Evolutionary conservation across 2,888 invertebrate species (phyloP), one percentile per base, ranked within the genome.

Genomic region (Luffia ferchaultella): DNA sequence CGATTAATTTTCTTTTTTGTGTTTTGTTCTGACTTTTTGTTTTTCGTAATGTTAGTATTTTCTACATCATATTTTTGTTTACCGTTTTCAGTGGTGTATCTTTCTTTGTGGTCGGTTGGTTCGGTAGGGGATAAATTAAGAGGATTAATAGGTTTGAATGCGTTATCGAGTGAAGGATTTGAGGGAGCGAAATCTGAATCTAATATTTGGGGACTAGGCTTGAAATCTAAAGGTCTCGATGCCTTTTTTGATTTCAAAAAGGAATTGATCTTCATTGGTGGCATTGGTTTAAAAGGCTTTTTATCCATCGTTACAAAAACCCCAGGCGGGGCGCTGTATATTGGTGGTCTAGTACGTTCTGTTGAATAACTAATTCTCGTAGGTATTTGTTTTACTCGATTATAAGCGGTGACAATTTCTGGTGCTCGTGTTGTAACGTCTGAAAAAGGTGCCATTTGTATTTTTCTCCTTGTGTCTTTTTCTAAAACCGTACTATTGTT

Each of bases 271-370:
- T 80, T 82, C n/a, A 82, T 51, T 1, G 82, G 82, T 15, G 83
- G 83, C 76, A 83, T 68, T 5, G 83, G 83, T 55, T 80, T 83
- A 49, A 83, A 82, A 1, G 82, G 80, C 48, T 83, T 83, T 55
- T 80, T 83, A 52, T 83, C 82, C 78, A 78, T 76, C 2, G 77
- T 76, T 9, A 73, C 73, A 51, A 83, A 82, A 2, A 83, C 74
- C 20, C 83, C 83, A 0, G 82, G 83, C 0, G 82, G 83, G 12
- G 83, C 78, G 56, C 75, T 82, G 54, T 75, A 82, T 12, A 83
- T 65, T 2, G 82, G 82, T 2, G 80, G 78, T 52, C 83, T 67
- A 42, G 80, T 65, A 46, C 73, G 71, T 12, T 80, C 79, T 1
- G 69, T 60, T 52, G 73, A 68, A 53, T 77, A 74, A 53, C 63